Evolutionary conservation across 2,797 vertebrate species (phyloP).

Genomic region (Hemitrygon akajei): DNA sequence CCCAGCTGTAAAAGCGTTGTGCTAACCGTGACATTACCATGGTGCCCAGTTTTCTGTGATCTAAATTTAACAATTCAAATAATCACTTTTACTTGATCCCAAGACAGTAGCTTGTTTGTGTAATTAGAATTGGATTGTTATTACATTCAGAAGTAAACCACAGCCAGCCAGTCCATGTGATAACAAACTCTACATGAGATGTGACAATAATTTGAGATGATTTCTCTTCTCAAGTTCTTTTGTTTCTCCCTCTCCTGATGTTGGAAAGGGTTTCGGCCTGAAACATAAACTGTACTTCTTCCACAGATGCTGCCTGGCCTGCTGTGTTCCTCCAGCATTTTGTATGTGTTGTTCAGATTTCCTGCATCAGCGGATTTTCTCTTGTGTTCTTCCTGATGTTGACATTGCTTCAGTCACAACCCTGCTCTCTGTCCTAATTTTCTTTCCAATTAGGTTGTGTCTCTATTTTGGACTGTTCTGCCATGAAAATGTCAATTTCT

Average conservation of each 20-base stretch:
- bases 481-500: neutral
- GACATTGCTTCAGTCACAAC: neutral
- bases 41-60: neutral
- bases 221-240: neutral
- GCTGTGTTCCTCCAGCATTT: too few species aligned
- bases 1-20: too few species aligned
- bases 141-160: neutral
- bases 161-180: neutral
- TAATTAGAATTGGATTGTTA: neutral
- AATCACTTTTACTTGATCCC: neutral
- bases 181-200: neutral
- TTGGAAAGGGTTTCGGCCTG: neutral
- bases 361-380: too few species aligned
- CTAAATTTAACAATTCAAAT: too few species aligned
- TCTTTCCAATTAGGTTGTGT: neutral
- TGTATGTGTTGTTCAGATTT: too few species aligned
- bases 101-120: neutral
- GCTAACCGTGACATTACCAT: too few species aligned
- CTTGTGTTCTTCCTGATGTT: neutral
- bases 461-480: neutral
- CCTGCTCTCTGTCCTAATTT: neutral
- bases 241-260: neutral
- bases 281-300: too few species aligned
- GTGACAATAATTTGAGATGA: neutral
- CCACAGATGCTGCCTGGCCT: too few species aligned